These are phyloP conservation scores for Agelaius phoeniceus DNA, from an alignment of 2,113 vertebrate genomes.

Conservation along the genomic window DNA sequence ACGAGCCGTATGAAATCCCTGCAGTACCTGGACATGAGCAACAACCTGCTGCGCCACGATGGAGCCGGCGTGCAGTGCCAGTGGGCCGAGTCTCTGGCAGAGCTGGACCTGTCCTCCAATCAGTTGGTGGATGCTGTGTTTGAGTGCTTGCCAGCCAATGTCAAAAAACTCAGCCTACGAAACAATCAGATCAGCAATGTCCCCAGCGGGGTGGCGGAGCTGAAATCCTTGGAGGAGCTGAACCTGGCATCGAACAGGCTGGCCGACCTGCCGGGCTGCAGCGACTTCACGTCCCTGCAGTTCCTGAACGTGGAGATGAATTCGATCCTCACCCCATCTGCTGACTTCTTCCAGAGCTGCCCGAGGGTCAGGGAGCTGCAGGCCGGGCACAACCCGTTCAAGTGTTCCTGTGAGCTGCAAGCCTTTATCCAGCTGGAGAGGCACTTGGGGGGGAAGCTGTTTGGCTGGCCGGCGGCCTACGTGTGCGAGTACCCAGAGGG, in stretches of 20 bases:
- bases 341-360: not conserved
- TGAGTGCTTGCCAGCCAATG: constrained; percentile 78
- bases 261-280: constrained; percentile 79
- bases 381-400: constrained; percentile 83
- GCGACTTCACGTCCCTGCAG: constrained; percentile 65
- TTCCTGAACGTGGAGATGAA: constrained; percentile 67
- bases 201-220: constrained; percentile 37
- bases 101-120: constrained; percentile 82
- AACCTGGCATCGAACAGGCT: constrained; percentile 84
- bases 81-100: constrained; percentile 72
- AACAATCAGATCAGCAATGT: constrained; percentile 81
- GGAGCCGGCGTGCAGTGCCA: constrained; percentile 33
- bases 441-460: constrained; percentile 43
- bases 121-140: constrained; percentile 76
- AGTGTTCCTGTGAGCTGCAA: constrained; percentile 82
- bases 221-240: constrained; percentile 76
- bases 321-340: constrained; percentile 9
- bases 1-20: constrained; percentile 79
- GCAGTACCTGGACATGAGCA: constrained; percentile 79
- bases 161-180: constrained; percentile 72
- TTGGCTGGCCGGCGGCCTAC: constrained; percentile 81
- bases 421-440: constrained; percentile 68
- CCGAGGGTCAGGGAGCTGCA: constrained; percentile 66
- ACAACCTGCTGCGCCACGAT: constrained; percentile 74
- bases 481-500: constrained; percentile 80